Base-by-base conservation (phyloP, 2,113 vertebrate genomes). In the Colaptes auratus region DNA sequence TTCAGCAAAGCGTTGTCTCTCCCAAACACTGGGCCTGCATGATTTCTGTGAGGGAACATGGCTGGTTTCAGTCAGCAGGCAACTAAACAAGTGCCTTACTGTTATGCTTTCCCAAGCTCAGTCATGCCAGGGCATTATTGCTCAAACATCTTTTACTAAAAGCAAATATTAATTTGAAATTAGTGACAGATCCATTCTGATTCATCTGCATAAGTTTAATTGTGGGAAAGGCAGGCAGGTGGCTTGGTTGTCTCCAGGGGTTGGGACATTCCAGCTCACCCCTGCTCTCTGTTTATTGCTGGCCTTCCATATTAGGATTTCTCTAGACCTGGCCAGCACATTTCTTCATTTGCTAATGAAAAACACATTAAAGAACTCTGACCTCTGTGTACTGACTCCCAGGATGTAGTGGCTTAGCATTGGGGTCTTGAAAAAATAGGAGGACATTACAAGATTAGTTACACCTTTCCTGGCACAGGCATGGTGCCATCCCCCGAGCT, bases 1-100 rank as follows among this genome's bases (percentile, higher is more conserved):
- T 70, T 18, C 0, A 0, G 20, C 69, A n/a, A 28, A 42, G 48
- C 46, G 48, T 59, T 67, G 19, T 44, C 75, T 35, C 16, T 67
- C 3, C 3, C 1, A 5, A 60, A 35, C 59, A 2, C 42, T 0
- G 0, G 3, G 7, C 20, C 12, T 6, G 13, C 1, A 3, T 9
- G 53, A 39, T 42, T 53, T 13, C 7, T 10, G 21, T 3, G 53
- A 50, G 16, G 36, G 42, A 65, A 7, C 50, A 3, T 1, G 1
- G 2, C 50, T 27, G 79, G 28, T 55, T 71, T 9, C 39, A 25
- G 52, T 0, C 48, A 23, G 28, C 3, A 3, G 3, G 52, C 78
- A 82, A 0, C 35, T 17, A 3, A 35, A 21, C 4, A 5, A 14
- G 27, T 55, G 83, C 83, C 70, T 78, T 65, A 74, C 9, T 6